Conservation (phyloP, 1,140 invertebrate species). For the Elymnias hypermnestra region DNA sequence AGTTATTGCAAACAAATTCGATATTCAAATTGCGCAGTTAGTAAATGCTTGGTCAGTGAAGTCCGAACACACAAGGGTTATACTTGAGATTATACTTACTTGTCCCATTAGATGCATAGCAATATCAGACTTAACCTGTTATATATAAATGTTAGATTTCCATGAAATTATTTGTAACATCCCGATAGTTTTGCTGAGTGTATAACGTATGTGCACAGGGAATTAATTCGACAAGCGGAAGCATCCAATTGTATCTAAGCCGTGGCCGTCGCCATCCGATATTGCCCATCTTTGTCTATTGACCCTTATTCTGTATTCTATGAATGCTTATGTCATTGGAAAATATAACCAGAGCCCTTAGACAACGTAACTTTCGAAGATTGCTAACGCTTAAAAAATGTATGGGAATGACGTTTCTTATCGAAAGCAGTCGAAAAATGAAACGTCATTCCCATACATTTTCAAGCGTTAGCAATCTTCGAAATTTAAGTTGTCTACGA, state of each 20-base stretch:
- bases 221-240: conserved; percentile 63
- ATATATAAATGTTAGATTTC: background rate
- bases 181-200: no score
- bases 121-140: background rate
- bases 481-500: conserved; percentile 10
- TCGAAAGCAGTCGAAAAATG: no score
- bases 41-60: background rate
- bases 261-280: conserved; percentile 30
- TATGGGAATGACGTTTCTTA: no score
- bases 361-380: no score
- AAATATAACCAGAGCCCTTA: no score
- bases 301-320: conserved; percentile 33
- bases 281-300: conserved; percentile 45
- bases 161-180: no score
- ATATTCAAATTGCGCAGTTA: background rate
- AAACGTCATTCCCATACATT: no score
- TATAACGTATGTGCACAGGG: conserved; percentile 30
- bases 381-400: no score
- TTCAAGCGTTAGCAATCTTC: no score
- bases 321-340: no score
- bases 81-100: no score
- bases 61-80: conserved; percentile 4
- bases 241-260: conserved; percentile 58
- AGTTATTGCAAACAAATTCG: background rate
- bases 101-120: background rate